Conservation (phyloP, 2,797 vertebrate species). For the Semotilus atromaculatus region DNA sequence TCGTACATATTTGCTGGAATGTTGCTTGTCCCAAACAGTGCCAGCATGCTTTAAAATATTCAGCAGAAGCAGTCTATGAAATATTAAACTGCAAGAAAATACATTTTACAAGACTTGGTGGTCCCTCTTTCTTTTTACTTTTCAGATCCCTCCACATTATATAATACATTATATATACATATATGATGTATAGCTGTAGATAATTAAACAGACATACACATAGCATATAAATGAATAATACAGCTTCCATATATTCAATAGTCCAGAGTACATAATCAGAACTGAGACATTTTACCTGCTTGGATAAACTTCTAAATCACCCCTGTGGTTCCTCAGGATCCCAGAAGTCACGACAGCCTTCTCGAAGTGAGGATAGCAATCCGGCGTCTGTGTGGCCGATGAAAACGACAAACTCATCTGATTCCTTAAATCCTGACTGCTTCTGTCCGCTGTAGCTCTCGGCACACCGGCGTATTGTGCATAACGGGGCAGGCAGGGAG, state of each 20-base stretch:
- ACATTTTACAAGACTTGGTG: conserved; percentile 65
- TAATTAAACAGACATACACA: neutral
- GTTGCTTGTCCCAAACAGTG: conserved; percentile 68
- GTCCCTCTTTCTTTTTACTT: conserved; percentile 53
- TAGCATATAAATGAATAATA: neutral
- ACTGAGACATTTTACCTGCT: conserved; percentile 48
- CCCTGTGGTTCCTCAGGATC: conserved; percentile 6
- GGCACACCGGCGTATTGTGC: conserved; percentile 46
- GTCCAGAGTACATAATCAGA: neutral
- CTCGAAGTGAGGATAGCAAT: conserved; percentile 26
- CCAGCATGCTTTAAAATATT: conserved; percentile 77
- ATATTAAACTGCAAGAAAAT: conserved; percentile 79
- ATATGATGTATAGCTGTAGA: neutral
- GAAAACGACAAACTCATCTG: conserved; percentile 21
- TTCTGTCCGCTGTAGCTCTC: conserved; percentile 37
- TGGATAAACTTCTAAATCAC: conserved; percentile 44
- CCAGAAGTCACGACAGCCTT: conserved; percentile 35
- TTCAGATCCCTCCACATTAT: neutral
- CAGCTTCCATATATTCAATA: neutral
- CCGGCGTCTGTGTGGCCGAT: conserved; percentile 13
- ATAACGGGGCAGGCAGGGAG: conserved; percentile 49
- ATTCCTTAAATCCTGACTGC: conserved; percentile 31
- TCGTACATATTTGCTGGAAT: conserved; percentile 48
- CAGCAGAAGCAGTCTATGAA: conserved; percentile 75
- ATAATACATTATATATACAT: neutral